phyloP scores from a whole-genome alignment of 1,140 invertebrate genomes.

The Bombyx mandarina region DNA sequence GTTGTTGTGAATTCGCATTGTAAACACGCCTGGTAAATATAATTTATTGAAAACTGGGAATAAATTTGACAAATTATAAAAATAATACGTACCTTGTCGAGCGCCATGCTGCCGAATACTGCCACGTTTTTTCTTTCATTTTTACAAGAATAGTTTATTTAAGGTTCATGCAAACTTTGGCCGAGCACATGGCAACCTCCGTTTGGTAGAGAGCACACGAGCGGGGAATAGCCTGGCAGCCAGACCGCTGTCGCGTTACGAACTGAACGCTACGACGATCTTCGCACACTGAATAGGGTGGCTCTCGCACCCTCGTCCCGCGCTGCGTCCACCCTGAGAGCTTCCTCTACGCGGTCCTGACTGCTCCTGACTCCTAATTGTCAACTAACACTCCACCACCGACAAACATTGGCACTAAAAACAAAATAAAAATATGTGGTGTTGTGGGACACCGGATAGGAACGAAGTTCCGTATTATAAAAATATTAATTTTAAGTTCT shows the following conservation, averaged over 20 bases:
- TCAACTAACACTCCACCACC: too few species aligned
- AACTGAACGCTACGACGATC: constrained; percentile 2
- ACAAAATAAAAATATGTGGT: too few species aligned
- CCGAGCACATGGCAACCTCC: constrained; percentile 31
- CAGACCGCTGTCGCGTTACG: constrained; percentile 13
- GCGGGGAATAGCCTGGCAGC: constrained; percentile 1
- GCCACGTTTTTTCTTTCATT: constrained; percentile 19
- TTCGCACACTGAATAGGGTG: too few species aligned
- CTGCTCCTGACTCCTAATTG: too few species aligned
- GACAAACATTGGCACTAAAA: too few species aligned
- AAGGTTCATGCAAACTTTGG: constrained; percentile 33
- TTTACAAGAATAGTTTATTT: constrained; percentile 26
- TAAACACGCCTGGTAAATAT: neutral
- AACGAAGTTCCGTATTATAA: too few species aligned
- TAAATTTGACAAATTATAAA: neutral
- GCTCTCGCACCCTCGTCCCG: too few species aligned
- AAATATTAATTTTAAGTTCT: too few species aligned
- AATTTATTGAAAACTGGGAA: neutral
- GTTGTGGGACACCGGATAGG: too few species aligned
- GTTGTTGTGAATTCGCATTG: constrained; percentile 1
- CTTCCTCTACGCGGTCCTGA: too few species aligned
- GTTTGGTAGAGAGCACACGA: constrained; percentile 2
- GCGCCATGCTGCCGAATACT: neutral
- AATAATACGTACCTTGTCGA: constrained; percentile 1
- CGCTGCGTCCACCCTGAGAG: too few species aligned